Percentiles rank a stretch among this genome's conserved stretches.
Conservation (phyloP, 2,113 vertebrate genomes). For the Oreochromis spilurus region DNA sequence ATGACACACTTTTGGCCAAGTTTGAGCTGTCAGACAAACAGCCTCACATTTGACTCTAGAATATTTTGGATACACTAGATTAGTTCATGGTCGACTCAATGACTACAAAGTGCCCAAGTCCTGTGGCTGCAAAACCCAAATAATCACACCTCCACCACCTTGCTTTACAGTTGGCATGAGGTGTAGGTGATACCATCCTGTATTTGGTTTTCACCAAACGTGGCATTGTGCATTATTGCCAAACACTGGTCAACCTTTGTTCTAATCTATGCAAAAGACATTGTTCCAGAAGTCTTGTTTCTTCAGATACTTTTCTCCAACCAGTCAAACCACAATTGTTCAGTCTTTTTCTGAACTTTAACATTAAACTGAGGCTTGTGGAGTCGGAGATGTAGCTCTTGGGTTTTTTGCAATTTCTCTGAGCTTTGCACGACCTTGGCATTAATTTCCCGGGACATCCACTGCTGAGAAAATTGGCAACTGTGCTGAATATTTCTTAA, state of each 20-base stretch:
- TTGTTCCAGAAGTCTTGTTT: fast-evolving
- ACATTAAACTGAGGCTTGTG: background rate
- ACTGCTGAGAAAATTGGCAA: background rate
- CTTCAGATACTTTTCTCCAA: background rate
- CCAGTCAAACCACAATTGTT: background rate
- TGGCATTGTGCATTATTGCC: background rate
- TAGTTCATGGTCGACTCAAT: background rate
- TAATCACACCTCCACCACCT: background rate
- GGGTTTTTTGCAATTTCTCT: background rate
- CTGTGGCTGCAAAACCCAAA: background rate
- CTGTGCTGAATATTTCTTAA: background rate
- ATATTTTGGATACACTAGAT: background rate
- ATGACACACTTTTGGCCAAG: background rate
- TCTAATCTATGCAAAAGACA: background rate
- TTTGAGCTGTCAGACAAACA: background rate
- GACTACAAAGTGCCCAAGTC: background rate
- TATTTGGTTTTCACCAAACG: background rate
- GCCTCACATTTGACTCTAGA: background rate
- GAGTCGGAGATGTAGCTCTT: background rate
- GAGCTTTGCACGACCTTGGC: fast-evolving
- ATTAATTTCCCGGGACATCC: background rate
- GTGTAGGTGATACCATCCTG: background rate
- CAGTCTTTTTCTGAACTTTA: background rate
- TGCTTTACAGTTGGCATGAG: background rate
- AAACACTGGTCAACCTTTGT: background rate